Evolutionary conservation across 2,888 invertebrate species (phyloP), one percentile per base, ranked within the genome.

Genomic region (Synergus itoensis): DNA sequence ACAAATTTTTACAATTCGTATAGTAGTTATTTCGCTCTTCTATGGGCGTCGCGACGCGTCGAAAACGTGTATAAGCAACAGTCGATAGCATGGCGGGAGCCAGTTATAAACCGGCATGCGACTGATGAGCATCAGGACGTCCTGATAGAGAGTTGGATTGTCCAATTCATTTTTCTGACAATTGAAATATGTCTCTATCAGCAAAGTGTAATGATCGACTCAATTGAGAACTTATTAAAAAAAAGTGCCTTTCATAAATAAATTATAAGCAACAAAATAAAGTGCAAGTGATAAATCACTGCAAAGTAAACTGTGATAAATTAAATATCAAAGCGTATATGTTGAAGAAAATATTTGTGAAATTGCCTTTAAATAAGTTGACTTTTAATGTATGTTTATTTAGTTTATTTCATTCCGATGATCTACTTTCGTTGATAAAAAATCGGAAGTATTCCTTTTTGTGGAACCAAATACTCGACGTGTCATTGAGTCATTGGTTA

Each of bases 61-160:
- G 43, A 45, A 81, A 84, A 80, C 80, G 84, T 84, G 87, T 86
- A 86, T 84, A 87, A 89, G 89, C 89, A 88, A 89, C 87, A 89
- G 88, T 86, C 85, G 80, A 78, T 77, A 16, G 53, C 85, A 85
- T 85, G 86, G 86, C 84, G 81, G 81, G 85, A 87, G 87, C 86
- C 90, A 91, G 91, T 91, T 87, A 88, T 80, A 86, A 86, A 84
- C 86, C 88, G 89, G 87, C 90, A 87, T 90, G 91, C 91, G 90
- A 88, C 87, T 88, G 84, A 88, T 82, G 85, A 88, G 86, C 88
- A 89, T 87, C 88, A 85, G 64, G 67, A 82, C 77, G 82, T 69
- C 78, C 82, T 76, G 73, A 36, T 36, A 36, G 36, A 67, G 75
- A 78, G 63, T 48, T 18, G 48, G 79, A 45, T 76, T 53, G 53